Evolutionary conservation across 2,888 invertebrate genomes (phyloP).

Genomic region (Iselma pallidipennis): DNA sequence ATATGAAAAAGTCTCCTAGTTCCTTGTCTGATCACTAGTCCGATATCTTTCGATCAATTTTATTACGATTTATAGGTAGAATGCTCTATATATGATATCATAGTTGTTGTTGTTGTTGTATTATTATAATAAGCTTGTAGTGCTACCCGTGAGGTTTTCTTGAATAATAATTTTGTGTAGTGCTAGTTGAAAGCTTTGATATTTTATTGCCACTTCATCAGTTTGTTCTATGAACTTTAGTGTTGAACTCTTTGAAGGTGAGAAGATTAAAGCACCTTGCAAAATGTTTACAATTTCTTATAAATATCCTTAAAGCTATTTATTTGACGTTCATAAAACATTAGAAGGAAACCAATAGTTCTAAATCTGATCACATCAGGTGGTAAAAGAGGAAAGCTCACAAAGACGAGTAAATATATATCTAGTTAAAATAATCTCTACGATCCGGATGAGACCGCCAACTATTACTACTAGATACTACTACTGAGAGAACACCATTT

Average conservation of each 20-base stretch:
- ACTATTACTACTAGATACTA: slow-evolving; percentile 3
- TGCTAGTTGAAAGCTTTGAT: slow-evolving; percentile 15
- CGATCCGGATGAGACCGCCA: slow-evolving; percentile 43
- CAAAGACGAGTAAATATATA: slow-evolving; percentile 37
- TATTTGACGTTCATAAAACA: slow-evolving; percentile 34
- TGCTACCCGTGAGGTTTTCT: slow-evolving; percentile 16
- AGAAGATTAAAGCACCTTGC: slow-evolving; percentile 20
- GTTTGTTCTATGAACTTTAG: not conserved
- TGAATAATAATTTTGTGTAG: slow-evolving; percentile 21
- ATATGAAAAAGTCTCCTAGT: slow-evolving; percentile 15
- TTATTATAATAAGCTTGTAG: slow-evolving; percentile 16
- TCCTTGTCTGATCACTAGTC: not conserved
- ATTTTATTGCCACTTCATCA: slow-evolving; percentile 17
- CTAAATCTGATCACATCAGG: slow-evolving; percentile 48
- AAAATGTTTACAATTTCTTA: slow-evolving; percentile 34
- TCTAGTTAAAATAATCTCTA: slow-evolving; percentile 48
- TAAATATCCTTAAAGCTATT: slow-evolving; percentile 36
- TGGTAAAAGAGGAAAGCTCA: slow-evolving; percentile 42
- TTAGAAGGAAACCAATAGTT: slow-evolving; percentile 41
- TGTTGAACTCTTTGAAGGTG: slow-evolving; percentile 8
- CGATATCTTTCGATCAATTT: not conserved
- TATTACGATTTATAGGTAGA: slow-evolving; percentile 1
- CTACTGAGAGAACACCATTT: slow-evolving; percentile 43
- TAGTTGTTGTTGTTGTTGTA: not conserved
- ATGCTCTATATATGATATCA: slow-evolving; percentile 3